Base-by-base conservation (phyloP, 1,140 invertebrate genomes). In the Anastatus disparis region DNA sequence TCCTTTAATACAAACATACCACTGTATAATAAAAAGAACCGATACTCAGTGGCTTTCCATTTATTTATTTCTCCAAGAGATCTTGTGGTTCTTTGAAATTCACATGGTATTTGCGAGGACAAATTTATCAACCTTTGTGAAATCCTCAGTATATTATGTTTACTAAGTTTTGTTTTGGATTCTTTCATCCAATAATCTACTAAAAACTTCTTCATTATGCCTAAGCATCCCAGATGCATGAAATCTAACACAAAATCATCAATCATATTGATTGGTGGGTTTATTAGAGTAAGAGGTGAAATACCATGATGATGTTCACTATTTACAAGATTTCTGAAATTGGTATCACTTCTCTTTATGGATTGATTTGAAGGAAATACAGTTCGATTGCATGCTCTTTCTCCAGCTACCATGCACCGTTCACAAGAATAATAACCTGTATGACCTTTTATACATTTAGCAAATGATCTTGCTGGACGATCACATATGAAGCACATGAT, bases 141-240 rank as follows among this genome's bases (percentile, higher is more conserved):
- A 4, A 76, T 50, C 31, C 20, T 13, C 26, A n/a, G n/a, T 7
- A 58, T 22, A 3, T 20, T 38, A 4, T 40, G 3, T 26, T n/a
- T 40, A 20, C 4, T 8, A 3, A 59, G 9, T 40, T 52, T 24
- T 35, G 46, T 20, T 58, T 35, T 31, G 22, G 31, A 29, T 46
- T n/a, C 29, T 29, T 46, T 13, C 13, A 72, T 53, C 77, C 77
- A 79, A 55, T 71, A 75, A 42, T 20, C 31, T 56, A 61, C 27
- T 17, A 78, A 50, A 10, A 80, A 56, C 48, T 81, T 75, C 67
- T 72, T 72, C 71, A 79, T 77, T 10, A 79, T 69, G 3, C 79
- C 77, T 17, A 80, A 59, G 38, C 70, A 80, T 2, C 72, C 35
- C 24, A 71, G 61, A 69, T 78, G 76, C 75, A 79, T 79, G 53